Evolutionary conservation across 2,888 invertebrate genomes (phyloP), one percentile per base, ranked within the genome.

Genomic region (Limnephilus rhombicus): DNA sequence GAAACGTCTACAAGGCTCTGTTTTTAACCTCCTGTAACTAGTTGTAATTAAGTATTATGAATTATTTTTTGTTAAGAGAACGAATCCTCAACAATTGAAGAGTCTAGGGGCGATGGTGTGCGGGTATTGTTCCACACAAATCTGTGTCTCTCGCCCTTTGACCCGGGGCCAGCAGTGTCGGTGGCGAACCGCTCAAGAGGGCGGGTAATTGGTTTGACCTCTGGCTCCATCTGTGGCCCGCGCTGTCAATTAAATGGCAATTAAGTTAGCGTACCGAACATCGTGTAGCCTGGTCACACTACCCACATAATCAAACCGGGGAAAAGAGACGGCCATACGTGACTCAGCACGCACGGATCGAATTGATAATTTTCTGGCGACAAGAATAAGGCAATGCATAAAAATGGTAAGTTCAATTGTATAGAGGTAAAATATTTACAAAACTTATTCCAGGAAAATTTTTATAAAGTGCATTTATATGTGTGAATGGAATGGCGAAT

Each of bases 161-260:
- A 86, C 91, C 45, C 81, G 87, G 68, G 91, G 87, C 86, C 91
- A 91, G 29, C 41, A 29, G 34, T 86, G 91, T 88, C 80, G 87
- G 81, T 45, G 81, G 91, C 92, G 81, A 93, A 90, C 89, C 82
- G 85, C 85, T 92, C 90, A 90, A 85, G 90, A 89, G 89, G 90
- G 87, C 86, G 53, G 53, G 82, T 90, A 90, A 93, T 92, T 93
- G 92, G 90, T 92, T 90, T 92, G 93, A 93, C 93, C 93, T 93
- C 93, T 86, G 90, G 89, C 92, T 91, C 93, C 93, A 41, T 80
- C 85, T 87, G 85, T 93, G 80, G 87, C 68, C 85, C 91, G 45
- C 92, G 90, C 92, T 85, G 82, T 92, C 93, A 93, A 93, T 93
- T 93, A 93, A 93, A 93, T 93, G 91, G 93, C 93, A 93, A 93